Conservation (phyloP, 2,888 invertebrate species). For the Drosophila subsilvestris region DNA sequence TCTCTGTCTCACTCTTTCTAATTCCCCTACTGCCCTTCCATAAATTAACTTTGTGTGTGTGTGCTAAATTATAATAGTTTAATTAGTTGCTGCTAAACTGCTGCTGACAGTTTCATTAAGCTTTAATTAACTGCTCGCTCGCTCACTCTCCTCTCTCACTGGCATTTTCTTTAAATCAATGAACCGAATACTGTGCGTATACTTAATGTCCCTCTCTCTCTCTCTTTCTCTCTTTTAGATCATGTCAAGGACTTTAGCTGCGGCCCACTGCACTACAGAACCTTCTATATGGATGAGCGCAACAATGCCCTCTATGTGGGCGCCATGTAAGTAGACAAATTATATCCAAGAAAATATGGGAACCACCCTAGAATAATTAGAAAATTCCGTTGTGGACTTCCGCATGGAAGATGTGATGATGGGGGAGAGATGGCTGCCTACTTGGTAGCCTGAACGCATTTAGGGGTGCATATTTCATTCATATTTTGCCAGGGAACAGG, state of each 20-base stretch:
- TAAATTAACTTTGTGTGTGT: slow-evolving; percentile 66
- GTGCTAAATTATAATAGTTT: slow-evolving; percentile 74
- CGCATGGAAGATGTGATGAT: neutral
- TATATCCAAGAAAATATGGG: neutral
- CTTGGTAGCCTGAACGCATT: slow-evolving; percentile 58
- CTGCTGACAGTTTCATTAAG: slow-evolving; percentile 71
- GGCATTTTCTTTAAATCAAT: slow-evolving; percentile 81
- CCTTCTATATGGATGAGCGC: slow-evolving; percentile 94
- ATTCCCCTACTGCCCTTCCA: slow-evolving; percentile 27
- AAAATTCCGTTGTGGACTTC: slow-evolving; percentile 60
- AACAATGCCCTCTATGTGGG: slow-evolving; percentile 95
- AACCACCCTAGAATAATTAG: slow-evolving; percentile 60
- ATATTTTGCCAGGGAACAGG: slow-evolving; percentile 47
- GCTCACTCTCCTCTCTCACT: slow-evolving; percentile 4
- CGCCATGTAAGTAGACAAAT: slow-evolving; percentile 92
- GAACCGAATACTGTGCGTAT: slow-evolving; percentile 29
- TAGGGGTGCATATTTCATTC: slow-evolving; percentile 70
- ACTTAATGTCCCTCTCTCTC: slow-evolving; percentile 18
- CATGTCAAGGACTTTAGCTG: slow-evolving; percentile 96
- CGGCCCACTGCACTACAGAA: slow-evolving; percentile 95
- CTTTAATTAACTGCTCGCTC: slow-evolving; percentile 65
- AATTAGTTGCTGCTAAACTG: slow-evolving; percentile 68
- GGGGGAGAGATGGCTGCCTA: slow-evolving; percentile 31
- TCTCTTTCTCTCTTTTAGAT: slow-evolving; percentile 86
- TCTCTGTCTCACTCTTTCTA: neutral